Conservation (phyloP, 2,888 invertebrate genomes). For the Lepidonotus clava region DNA sequence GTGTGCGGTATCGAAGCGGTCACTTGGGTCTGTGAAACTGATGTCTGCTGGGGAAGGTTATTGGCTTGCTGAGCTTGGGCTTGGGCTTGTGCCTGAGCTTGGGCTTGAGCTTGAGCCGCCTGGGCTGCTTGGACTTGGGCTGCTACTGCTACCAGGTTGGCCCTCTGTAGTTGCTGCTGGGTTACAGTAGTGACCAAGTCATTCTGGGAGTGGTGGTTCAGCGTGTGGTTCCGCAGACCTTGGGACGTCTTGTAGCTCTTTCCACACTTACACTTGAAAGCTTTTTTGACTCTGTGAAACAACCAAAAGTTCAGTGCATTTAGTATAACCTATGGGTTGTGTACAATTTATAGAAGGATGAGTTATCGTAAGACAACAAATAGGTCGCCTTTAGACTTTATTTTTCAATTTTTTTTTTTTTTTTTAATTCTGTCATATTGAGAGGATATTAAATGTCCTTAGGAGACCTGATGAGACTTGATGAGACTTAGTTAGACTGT, state of each 20-base stretch:
- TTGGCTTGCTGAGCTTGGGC: not conserved
- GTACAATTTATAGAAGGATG: no score
- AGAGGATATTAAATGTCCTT: no score
- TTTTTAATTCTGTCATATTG: no score
- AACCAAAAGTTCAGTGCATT: no score
- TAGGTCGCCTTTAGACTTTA: no score
- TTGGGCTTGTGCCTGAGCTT: not conserved
- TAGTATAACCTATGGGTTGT: no score
- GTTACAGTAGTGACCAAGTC: constrained; percentile 18
- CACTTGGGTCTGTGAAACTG: not conserved
- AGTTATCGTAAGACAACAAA: no score
- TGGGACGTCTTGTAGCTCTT: constrained; percentile 92
- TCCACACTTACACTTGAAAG: constrained; percentile 91
- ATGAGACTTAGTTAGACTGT: no score
- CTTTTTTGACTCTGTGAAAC: constrained; percentile 90
- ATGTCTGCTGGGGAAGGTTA: not conserved
- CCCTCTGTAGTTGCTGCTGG: constrained; percentile 34
- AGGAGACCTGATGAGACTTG: no score
- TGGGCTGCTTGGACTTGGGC: constrained; percentile 48
- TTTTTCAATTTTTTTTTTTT: no score
- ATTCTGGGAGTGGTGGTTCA: constrained; percentile 74
- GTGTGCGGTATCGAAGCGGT: not conserved
- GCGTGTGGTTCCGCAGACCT: constrained; percentile 88
- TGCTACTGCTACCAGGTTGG: constrained; percentile 27
- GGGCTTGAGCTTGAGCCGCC: not conserved